Evolutionary conservation across 1,140 invertebrate species (phyloP).

Genomic region (Drosophila guanche): DNA sequence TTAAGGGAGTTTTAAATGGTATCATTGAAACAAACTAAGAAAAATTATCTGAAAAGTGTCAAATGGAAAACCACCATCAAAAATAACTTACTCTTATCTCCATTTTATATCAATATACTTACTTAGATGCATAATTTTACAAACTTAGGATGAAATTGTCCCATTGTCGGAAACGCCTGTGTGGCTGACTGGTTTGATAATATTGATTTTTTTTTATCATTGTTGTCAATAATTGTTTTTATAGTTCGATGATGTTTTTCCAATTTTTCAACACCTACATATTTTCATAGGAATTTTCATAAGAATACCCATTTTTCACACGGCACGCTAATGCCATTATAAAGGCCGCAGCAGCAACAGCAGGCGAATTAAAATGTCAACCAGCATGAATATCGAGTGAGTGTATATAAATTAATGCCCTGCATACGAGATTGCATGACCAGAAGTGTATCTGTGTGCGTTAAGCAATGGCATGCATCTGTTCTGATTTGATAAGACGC

Average conservation of each 20-base stretch:
- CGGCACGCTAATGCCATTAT: slow-evolving; percentile 39
- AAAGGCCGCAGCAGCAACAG: slow-evolving; percentile 44
- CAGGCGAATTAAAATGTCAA: slow-evolving; percentile 41
- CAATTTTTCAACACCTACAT: slow-evolving; percentile 51
- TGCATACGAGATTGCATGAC: slow-evolving; percentile 3
- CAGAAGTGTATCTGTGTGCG: slow-evolving; percentile 11
- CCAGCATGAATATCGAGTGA: slow-evolving; percentile 38
- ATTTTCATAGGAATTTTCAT: slow-evolving; percentile 56
- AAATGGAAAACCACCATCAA: too few relatives aligned
- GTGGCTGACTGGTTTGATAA: slow-evolving; percentile 39
- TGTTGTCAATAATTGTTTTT: slow-evolving; percentile 79
- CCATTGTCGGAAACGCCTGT: slow-evolving; percentile 36
- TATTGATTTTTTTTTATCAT: slow-evolving; percentile 76
- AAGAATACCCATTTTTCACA: neutral
- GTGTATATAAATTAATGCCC: slow-evolving; percentile 34
- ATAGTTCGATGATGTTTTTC: slow-evolving; percentile 53
- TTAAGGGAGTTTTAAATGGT: too few relatives aligned
- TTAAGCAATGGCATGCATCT: slow-evolving; percentile 43
- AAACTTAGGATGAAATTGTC: neutral
- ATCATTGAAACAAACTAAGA: too few relatives aligned
- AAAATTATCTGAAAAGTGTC: too few relatives aligned
- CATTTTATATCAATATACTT: too few relatives aligned
- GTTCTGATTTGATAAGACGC: slow-evolving; percentile 51
- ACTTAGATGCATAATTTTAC: slow-evolving; percentile 1
- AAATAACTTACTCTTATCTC: too few relatives aligned